Evolutionary conservation across 1,140 invertebrate genomes (phyloP), one percentile per base, ranked within the genome.

Genomic region (Drosophila dunni): DNA sequence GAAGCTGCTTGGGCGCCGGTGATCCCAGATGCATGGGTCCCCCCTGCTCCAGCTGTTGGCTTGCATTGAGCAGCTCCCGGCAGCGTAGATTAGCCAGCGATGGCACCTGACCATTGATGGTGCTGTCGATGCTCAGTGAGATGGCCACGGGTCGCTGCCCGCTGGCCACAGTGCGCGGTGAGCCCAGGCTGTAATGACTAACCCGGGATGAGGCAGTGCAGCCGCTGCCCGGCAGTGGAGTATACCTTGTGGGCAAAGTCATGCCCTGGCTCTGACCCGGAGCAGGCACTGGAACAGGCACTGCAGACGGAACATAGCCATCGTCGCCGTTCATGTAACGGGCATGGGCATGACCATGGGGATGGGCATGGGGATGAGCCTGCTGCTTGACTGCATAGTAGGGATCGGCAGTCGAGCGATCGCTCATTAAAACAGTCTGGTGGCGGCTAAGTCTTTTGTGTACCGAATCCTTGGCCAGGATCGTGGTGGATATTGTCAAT

Each of bases 401-500:
- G 24, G 82, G 68, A 64, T 73, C 68, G 42, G 78, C 53, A 44
- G 73, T 78, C 13, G 67, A 33, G 7, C 84, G 71, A 40, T 90
- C 85, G 53, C 84, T 89, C 85, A 89, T 89, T 38, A 89, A 54
- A 20, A 89, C 84, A 51, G 84, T 89, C 81, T 89, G 84, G 34
- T 89, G 84, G 65, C 84, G 85, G 54, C 81, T 89, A 75, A 89
- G 84, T 89, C 84, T 89, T 89, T 90, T 89, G 38, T 90, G 84
- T 75, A 65, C 64, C 71, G 88, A 70, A 78, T 89, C 84, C 84
- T 89, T 89, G 75, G 80, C 68, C 57, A 90, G 81, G 70, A 89
- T 81, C 85, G 77, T 83, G 85, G 84, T 84, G 74, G 84, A 89
- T 88, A 88, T 88, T 89, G 84, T 88, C 84, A 84, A 89, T 46